Evolutionary conservation across 2,797 vertebrate species (phyloP).

Genomic region (Distichodus sexfasciatus): DNA sequence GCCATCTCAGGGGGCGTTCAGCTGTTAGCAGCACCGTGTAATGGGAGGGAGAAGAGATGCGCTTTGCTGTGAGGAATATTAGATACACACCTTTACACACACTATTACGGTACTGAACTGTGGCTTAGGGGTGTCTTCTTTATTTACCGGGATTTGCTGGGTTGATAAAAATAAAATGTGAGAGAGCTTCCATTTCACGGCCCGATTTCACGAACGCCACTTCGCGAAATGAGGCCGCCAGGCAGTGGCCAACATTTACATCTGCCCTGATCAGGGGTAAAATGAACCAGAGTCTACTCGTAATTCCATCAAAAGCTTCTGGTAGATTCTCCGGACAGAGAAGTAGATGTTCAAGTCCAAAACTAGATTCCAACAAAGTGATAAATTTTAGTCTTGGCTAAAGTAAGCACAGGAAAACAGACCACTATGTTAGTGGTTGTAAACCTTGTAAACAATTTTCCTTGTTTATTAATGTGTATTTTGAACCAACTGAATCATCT

Average conservation of each 20-base stretch:
- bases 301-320: too few relatives aligned
- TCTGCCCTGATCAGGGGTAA: background rate
- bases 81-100: constrained; percentile 12
- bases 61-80: background rate
- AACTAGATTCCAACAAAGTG: too few relatives aligned
- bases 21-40: background rate
- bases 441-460: too few relatives aligned
- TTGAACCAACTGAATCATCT: too few relatives aligned
- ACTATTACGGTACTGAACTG: constrained; percentile 15
- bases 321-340: too few relatives aligned
- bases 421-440: too few relatives aligned
- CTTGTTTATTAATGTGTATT: too few relatives aligned
- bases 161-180: constrained; percentile 11
- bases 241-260: background rate
- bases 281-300: too few relatives aligned
- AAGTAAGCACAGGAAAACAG: too few relatives aligned
- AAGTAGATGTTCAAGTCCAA: too few relatives aligned
- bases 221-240: background rate
- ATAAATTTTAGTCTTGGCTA: too few relatives aligned
- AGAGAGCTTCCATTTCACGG: constrained; percentile 9
- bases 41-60: constrained; percentile 7
- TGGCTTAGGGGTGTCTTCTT: constrained; percentile 14
- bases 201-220: constrained; percentile 3
- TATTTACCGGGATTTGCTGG: background rate
- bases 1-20: background rate